Base-by-base conservation (phyloP, 2,797 vertebrate genomes). In the Petrocephalus sullivani region DNA sequence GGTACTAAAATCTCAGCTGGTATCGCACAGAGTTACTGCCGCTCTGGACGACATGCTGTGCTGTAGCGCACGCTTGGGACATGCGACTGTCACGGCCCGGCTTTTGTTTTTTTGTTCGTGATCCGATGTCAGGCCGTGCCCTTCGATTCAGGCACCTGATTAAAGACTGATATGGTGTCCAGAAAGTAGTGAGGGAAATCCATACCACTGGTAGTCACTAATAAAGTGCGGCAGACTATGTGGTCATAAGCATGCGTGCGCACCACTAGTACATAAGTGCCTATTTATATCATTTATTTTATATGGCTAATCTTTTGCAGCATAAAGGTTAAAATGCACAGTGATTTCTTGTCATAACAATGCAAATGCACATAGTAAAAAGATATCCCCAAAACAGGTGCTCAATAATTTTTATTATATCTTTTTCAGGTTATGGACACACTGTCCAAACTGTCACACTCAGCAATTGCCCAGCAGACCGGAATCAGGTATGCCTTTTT, bases 371-470 rank as follows among this genome's bases (percentile, higher is more conserved):
- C 41, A 46, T 46, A 46, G 4, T 0, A 46, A 3, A 46, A 46
- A 46, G 4, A 46, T 46, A 46, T 23, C 4, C 64, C 64, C 12
- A 33, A 37, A 67, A 67, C 71, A 78, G 71, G 37, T 46, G 12
- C 12, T 37, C 28, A 46, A 1, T 46, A 14, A 78, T n/a, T 78
- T 88, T 16, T 58, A 46, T 83, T 21, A 28, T 57, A 12, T 23
- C 88, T 90, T 88, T 88, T 90, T 21, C 94, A 98, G 98, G 98
- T 98, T 54, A 97, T 98, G 94, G 97, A 98, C 93, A 97, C 97
- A 0, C 93, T 98, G 12, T 98, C 97, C 0, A 97, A 96, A 57
- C 96, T 98, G 85, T 98, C 98, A 9, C 93, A 95, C 51, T 96
- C 96, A 10, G 89, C 94, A 1, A 92, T 94, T 58, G 97, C 97